phyloP scores from a whole-genome alignment of 2,888 invertebrate genomes.

The Lasius platythorax region DNA sequence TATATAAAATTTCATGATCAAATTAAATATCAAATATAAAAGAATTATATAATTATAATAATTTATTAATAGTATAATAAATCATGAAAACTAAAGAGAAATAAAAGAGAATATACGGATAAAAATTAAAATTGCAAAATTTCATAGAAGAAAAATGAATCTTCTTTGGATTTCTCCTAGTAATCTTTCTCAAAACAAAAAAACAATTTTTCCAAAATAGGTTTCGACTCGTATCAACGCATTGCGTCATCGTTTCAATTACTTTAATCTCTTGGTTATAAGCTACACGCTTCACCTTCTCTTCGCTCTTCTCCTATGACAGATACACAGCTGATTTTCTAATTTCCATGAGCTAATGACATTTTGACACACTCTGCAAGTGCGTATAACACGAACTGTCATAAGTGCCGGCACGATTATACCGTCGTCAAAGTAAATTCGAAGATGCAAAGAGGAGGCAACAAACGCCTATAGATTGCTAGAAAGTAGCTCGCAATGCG shows the following conservation, averaged over 20 bases:
- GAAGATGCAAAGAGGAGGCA: slow-evolving; percentile 54
- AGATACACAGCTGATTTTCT: slow-evolving; percentile 37
- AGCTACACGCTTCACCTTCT: not conserved
- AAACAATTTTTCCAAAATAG: not conserved
- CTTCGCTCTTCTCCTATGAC: slow-evolving; percentile 12
- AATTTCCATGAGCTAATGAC: slow-evolving; percentile 65
- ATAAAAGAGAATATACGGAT: not conserved
- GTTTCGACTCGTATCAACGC: not conserved
- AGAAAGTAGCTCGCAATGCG: slow-evolving; percentile 55
- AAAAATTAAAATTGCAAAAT: not conserved
- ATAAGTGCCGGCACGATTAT: slow-evolving; percentile 52
- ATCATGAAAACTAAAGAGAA: not conserved
- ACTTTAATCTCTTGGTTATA: not conserved
- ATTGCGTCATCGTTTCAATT: not conserved
- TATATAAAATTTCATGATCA: too few species aligned
- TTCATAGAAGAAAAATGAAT: not conserved
- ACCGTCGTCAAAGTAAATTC: slow-evolving; percentile 55
- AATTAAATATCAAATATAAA: too few species aligned
- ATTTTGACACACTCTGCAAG: slow-evolving; percentile 58
- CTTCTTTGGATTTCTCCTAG: not conserved
- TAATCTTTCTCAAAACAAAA: not conserved
- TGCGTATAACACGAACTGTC: not conserved
- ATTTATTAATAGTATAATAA: not conserved
- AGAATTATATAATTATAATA: too few species aligned
- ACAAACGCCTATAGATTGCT: slow-evolving; percentile 56